A percentile compares a stretch with the other conserved stretches of the same genome.
These are phyloP conservation scores for Cyaniris semiargus DNA, from an alignment of 2,888 invertebrate species.

Conservation along the genomic window DNA sequence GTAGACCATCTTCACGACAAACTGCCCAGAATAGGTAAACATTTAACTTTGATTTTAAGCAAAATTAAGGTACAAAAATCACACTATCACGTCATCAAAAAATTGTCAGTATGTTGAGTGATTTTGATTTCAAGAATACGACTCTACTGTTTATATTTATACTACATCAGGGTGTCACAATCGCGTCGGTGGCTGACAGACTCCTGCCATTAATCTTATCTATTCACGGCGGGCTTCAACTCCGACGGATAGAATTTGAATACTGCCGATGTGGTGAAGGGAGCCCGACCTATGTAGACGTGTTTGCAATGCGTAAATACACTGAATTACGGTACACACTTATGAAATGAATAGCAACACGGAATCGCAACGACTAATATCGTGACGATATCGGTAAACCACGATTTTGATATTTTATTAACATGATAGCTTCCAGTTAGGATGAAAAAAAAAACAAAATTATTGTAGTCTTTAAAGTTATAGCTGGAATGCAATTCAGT, in stretches of 20 bases:
- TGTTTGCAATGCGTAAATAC: conserved; percentile 50
- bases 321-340: conserved; percentile 42
- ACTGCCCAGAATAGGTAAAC: no score
- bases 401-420: no score
- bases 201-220: conserved; percentile 66
- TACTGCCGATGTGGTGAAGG: conserved; percentile 53
- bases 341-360: conserved; percentile 46
- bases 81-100: no score
- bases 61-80: no score
- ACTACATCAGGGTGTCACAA: conserved; percentile 41
- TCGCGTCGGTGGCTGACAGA: conserved; percentile 52
- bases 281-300: conserved; percentile 46
- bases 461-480: no score
- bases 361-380: conserved; percentile 42
- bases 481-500: no score
- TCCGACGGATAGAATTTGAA: conserved; percentile 62
- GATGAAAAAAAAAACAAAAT: no score
- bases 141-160: conserved; percentile 31
- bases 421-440: no score
- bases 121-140: no score
- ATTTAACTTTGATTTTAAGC: no score
- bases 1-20: no score
- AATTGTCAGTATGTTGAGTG: no score
- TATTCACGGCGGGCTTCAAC: conserved; percentile 61
- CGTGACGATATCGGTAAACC: conserved; percentile 42